A percentile compares a stretch with the other conserved stretches of the same genome.
These are phyloP conservation scores for Drosophila meridiana DNA, from an alignment of 2,888 invertebrate genomes.

Conservation along the genomic window DNA sequence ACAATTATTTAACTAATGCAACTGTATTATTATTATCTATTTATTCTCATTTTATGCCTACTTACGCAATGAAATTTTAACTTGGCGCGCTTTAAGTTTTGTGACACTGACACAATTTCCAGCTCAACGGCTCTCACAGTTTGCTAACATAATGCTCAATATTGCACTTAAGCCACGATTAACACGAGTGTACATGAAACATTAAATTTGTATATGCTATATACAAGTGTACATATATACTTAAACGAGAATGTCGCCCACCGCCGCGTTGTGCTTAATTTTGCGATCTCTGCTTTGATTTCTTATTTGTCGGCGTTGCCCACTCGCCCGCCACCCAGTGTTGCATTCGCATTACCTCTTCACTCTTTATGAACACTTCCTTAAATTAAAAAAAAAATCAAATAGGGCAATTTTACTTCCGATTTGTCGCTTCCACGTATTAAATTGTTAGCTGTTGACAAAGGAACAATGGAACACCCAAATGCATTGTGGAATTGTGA, in stretches of 20 bases:
- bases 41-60: slow-evolving; percentile 7
- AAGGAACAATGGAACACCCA: slow-evolving; percentile 77
- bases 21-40: slow-evolving; percentile 7
- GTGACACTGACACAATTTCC: slow-evolving; percentile 21
- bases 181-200: slow-evolving; percentile 60
- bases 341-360: slow-evolving; percentile 24
- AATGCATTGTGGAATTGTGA: slow-evolving; percentile 62
- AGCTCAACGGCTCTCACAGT: slow-evolving; percentile 29
- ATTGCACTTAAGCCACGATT: slow-evolving; percentile 41
- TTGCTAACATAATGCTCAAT: slow-evolving; percentile 44
- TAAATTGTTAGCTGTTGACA: slow-evolving; percentile 70
- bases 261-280: slow-evolving; percentile 40
- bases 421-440: slow-evolving; percentile 73
- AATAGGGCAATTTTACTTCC: slow-evolving; percentile 68
- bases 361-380: slow-evolving; percentile 19
- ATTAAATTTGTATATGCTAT: slow-evolving; percentile 34
- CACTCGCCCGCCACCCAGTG: slow-evolving; percentile 31
- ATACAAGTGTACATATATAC: not conserved
- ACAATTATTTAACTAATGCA: slow-evolving; percentile 15
- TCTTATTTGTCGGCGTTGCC: slow-evolving; percentile 24
- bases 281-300: slow-evolving; percentile 35
- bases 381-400: slow-evolving; percentile 22
- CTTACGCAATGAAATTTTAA: slow-evolving; percentile 45
- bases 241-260: slow-evolving; percentile 2
- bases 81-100: slow-evolving; percentile 40